Evolutionary conservation across 2,797 vertebrate genomes (phyloP), one percentile per base, ranked within the genome.

Genomic region (Momotus momota): DNA sequence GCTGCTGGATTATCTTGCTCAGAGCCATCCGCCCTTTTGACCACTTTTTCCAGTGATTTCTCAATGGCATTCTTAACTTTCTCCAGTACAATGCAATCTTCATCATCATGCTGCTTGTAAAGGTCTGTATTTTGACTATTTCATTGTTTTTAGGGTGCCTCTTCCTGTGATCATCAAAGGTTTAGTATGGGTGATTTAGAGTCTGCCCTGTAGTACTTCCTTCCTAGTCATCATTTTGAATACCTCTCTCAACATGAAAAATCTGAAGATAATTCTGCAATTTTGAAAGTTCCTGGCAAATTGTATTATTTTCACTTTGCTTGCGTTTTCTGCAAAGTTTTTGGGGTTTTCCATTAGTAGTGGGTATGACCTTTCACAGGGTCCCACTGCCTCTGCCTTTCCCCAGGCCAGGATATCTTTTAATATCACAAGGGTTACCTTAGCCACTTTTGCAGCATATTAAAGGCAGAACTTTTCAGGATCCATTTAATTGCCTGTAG

Each of bases 331-430:
- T 43, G 26, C 52, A 54, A 43, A 45, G 14, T 43, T 88, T 21
- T 3, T 26, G 8, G 5, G 4, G 17, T 80, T 88, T 62, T 22
- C 23, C 18, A 18, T 40, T 82, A 49, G 43, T 1, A 61, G 4
- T 22, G 29, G 9, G 9, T 9, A 57, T 0, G 0, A 4, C 14
- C 21, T 14, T 40, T 64, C 26, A 38, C 19, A 71, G 1, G 12
- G 46, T 64, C 29, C 13, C 41, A 14, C 25, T 26, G 41, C 21
- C 25, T 52, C 41, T 66, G 55, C n/a, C 54, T 81, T 81, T 75
- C 74, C 46, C 58, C 25, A 57, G 27, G 12, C 46, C 54, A 77
- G 8, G 14, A 2, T 61, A 48, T 38, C 11, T 80, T 80, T 46
- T 69, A 13, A 7, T 45, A 4, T 9, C 2, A 7, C 2, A 7